Conservation (phyloP, 2,888 invertebrate species). For the Laothoe populi region DNA sequence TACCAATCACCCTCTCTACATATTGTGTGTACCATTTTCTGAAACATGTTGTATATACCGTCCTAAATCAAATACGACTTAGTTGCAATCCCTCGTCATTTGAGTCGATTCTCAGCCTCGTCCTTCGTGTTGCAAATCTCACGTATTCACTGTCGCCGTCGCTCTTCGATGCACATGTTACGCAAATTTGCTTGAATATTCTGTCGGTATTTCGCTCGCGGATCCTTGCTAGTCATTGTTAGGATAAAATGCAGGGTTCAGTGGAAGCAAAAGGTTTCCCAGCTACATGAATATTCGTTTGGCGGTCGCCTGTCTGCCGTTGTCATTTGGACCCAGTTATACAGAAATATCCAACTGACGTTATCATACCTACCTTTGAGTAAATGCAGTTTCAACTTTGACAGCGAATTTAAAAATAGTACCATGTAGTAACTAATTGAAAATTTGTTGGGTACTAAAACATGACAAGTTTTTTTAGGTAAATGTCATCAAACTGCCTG, state of each 20-base stretch:
- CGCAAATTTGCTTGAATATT: conserved; percentile 42
- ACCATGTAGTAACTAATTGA: too few relatives aligned
- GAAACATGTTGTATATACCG: neutral
- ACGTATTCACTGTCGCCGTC: neutral
- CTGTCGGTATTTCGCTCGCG: conserved; percentile 40
- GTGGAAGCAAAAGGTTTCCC: neutral
- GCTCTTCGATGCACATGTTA: conserved; percentile 31
- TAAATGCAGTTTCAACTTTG: too few relatives aligned
- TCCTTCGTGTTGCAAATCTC: neutral
- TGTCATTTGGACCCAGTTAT: too few relatives aligned
- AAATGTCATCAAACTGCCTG: too few relatives aligned
- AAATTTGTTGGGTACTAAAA: too few relatives aligned
- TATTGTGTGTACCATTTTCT: too few relatives aligned
- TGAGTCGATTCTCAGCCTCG: neutral
- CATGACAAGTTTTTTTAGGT: too few relatives aligned
- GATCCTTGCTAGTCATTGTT: conserved; percentile 25
- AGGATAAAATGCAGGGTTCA: conserved; percentile 30
- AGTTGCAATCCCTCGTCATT: neutral
- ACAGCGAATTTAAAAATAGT: too few relatives aligned
- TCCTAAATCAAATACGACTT: conserved; percentile 31
- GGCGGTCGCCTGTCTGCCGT: neutral
- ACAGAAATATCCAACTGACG: too few relatives aligned
- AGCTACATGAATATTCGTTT: conserved; percentile 25
- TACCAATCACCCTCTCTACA: too few relatives aligned
- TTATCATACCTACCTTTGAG: too few relatives aligned